Conservation (phyloP, 2,113 vertebrate genomes). For the Elanoides forficatus region DNA sequence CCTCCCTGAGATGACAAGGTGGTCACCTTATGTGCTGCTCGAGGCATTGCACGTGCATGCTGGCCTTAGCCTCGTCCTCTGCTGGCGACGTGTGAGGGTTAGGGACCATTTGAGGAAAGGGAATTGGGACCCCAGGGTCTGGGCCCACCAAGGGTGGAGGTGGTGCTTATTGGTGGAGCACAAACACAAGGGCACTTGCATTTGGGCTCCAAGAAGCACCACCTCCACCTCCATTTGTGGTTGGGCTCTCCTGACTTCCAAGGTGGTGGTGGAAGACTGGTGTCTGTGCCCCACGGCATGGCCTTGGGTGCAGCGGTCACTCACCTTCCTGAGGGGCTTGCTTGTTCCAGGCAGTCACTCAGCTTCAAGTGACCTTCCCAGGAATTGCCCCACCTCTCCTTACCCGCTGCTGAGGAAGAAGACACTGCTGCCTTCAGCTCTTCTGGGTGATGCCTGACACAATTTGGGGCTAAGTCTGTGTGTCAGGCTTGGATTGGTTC, state of each 20-base stretch:
- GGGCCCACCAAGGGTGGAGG: background rate
- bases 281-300: background rate
- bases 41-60: background rate
- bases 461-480: background rate
- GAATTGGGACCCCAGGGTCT: background rate
- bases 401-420: background rate
- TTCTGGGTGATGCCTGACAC: background rate
- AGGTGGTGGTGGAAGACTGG: background rate
- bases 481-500: background rate
- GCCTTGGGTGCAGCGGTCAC: background rate
- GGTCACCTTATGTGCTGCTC: background rate
- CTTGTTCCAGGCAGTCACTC: background rate
- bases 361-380: background rate
- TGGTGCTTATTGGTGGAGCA: background rate
- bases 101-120: background rate
- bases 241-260: background rate
- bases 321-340: background rate
- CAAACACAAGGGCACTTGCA: fast-evolving
- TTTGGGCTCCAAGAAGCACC: background rate
- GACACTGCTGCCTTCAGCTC: background rate
- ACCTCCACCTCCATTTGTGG: background rate
- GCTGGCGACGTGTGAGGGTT: fast-evolving
- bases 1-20: background rate
- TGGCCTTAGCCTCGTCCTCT: background rate
- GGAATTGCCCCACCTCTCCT: background rate